Conservation (phyloP, 1,140 invertebrate species). For the Trissolcus basalis region DNA sequence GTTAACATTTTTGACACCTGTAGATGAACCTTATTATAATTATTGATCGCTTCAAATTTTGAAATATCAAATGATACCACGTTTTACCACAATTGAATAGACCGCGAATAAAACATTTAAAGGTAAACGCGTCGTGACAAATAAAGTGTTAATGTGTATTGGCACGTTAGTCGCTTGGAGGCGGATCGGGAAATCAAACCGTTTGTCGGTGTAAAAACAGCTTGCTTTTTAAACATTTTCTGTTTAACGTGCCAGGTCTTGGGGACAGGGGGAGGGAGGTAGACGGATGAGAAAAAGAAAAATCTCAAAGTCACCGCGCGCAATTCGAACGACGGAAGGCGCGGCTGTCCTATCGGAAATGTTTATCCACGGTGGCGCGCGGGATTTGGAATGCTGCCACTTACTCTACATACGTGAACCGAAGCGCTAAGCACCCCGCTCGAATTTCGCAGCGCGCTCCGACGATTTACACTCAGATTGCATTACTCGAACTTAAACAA, state of each 20-base stretch:
- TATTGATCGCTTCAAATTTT: too few relatives aligned
- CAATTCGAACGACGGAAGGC: constrained; percentile 38
- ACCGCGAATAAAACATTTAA: constrained; percentile 10
- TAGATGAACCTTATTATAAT: too few relatives aligned
- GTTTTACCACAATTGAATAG: neutral
- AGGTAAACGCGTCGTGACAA: constrained; percentile 10
- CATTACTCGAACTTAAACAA: constrained; percentile 66
- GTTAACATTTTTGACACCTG: too few relatives aligned
- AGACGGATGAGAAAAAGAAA: constrained; percentile 12
- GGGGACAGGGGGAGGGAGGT: neutral
- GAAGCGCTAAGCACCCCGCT: constrained; percentile 63
- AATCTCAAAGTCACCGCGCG: constrained; percentile 24
- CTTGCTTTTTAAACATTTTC: constrained; percentile 27
- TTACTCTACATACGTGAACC: constrained; percentile 71
- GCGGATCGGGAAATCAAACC: constrained; percentile 32
- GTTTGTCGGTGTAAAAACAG: constrained; percentile 15
- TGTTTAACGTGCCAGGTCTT: constrained; percentile 7
- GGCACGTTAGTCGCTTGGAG: constrained; percentile 16
- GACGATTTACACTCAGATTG: constrained; percentile 69
- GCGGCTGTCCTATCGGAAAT: constrained; percentile 64
- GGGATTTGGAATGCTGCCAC: constrained; percentile 73
- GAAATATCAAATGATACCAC: too few relatives aligned
- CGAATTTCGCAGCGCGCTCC: constrained; percentile 62
- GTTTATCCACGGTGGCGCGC: constrained; percentile 64
- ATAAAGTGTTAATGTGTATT: constrained; percentile 35